Evolutionary conservation across 1,140 invertebrate genomes (phyloP).

Genomic region (Heliconius himera): DNA sequence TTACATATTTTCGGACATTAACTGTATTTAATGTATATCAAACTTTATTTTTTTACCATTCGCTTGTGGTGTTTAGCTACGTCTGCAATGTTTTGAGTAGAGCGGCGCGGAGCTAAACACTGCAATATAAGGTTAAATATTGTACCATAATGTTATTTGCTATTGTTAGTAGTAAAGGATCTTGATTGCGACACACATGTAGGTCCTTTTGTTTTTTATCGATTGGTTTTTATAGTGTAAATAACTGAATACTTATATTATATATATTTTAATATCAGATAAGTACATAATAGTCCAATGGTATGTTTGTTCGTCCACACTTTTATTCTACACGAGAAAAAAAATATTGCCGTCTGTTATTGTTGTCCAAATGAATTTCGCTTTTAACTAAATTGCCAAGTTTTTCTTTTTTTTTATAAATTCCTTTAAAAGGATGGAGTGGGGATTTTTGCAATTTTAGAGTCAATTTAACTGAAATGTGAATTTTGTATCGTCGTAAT

Average conservation of each 20-base stretch:
- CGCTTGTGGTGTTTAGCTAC: slow-evolving; percentile 21
- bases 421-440: slow-evolving; percentile 38
- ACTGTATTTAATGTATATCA: slow-evolving; percentile 51
- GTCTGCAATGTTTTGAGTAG: slow-evolving; percentile 7
- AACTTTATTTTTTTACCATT: slow-evolving; percentile 45
- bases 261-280: slow-evolving; percentile 64
- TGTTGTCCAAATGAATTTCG: slow-evolving; percentile 68
- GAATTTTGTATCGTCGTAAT: slow-evolving; percentile 15
- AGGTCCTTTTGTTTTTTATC: slow-evolving; percentile 47
- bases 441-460: slow-evolving; percentile 41
- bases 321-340: slow-evolving; percentile 68
- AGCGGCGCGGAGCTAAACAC: slow-evolving; percentile 12
- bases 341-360: slow-evolving; percentile 73
- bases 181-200: slow-evolving; percentile 39
- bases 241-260: slow-evolving; percentile 56
- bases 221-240: slow-evolving; percentile 69
- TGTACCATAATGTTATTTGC: slow-evolving; percentile 52
- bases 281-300: slow-evolving; percentile 74
- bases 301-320: slow-evolving; percentile 77
- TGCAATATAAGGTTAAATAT: slow-evolving; percentile 38
- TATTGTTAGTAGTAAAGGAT: slow-evolving; percentile 46
- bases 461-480: slow-evolving; percentile 57
- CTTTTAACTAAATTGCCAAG: slow-evolving; percentile 49
- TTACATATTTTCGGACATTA: slow-evolving; percentile 57
- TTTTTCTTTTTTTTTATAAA: slow-evolving; percentile 17